Evolutionary conservation across 2,888 invertebrate genomes (phyloP).

Genomic region (Lasioglossum calceatum): DNA sequence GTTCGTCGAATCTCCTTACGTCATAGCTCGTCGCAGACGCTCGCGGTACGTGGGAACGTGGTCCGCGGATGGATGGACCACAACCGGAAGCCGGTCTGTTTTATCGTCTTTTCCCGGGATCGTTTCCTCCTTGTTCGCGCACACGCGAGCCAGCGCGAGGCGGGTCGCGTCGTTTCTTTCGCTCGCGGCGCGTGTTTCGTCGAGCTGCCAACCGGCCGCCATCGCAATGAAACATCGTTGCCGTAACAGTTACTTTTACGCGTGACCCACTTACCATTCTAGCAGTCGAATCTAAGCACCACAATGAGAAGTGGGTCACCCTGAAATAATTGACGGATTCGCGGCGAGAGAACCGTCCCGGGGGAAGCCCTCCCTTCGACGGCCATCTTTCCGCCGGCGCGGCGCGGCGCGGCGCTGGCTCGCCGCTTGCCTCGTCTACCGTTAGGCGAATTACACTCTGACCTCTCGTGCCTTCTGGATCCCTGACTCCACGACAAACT

Average conservation of each 20-base stretch:
- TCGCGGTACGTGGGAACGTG: slow-evolving; percentile 23
- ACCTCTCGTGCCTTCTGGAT: neutral
- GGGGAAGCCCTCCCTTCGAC: slow-evolving; percentile 20
- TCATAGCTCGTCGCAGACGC: neutral
- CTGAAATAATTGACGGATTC: slow-evolving; percentile 50
- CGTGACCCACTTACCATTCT: slow-evolving; percentile 71
- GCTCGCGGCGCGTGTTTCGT: slow-evolving; percentile 54
- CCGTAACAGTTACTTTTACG: slow-evolving; percentile 74
- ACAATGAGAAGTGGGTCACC: slow-evolving; percentile 63
- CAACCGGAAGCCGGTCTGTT: slow-evolving; percentile 48
- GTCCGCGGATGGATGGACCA: slow-evolving; percentile 16
- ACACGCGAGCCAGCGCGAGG: neutral
- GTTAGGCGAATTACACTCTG: neutral
- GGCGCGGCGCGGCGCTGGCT: neutral
- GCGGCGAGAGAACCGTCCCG: slow-evolving; percentile 25
- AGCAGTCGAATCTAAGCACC: slow-evolving; percentile 67
- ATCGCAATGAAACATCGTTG: slow-evolving; percentile 67
- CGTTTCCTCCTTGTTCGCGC: slow-evolving; percentile 24
- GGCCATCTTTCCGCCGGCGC: neutral
- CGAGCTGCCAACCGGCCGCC: slow-evolving; percentile 26
- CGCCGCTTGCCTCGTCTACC: neutral
- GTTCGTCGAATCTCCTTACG: neutral
- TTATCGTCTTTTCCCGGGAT: slow-evolving; percentile 34
- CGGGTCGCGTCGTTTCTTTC: slow-evolving; percentile 33
- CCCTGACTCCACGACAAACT: neutral